A percentile compares a stretch with the other conserved stretches of the same genome.
Conservation (phyloP, 2,888 invertebrate genomes). For the Lottia scabra region DNA sequence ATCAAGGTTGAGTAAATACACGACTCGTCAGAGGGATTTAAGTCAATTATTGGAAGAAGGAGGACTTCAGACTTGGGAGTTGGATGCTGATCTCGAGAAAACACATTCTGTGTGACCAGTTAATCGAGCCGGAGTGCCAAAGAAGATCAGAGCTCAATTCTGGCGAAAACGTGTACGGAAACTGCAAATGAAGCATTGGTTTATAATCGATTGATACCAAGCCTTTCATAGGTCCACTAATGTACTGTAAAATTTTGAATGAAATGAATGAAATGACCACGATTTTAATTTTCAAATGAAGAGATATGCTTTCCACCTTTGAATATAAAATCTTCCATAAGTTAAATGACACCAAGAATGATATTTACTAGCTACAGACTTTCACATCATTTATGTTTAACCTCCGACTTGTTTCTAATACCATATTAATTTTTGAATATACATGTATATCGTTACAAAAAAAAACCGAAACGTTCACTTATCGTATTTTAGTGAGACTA, state of each 20-base stretch:
- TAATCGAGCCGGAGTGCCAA: not conserved
- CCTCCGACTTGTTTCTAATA: no score
- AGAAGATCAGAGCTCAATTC: not conserved
- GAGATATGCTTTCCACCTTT: no score
- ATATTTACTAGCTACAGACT: no score
- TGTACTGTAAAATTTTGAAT: not conserved
- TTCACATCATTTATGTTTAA: no score
- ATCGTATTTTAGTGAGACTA: no score
- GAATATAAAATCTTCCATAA: no score
- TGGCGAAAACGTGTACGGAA: not conserved
- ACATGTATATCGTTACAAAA: no score
- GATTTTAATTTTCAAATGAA: no score
- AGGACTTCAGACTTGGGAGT: not conserved
- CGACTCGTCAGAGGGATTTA: not conserved
- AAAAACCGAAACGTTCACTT: no score
- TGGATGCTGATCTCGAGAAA: not conserved
- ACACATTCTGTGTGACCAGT: not conserved
- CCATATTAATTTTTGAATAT: no score
- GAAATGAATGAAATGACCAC: no score
- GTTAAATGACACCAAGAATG: no score
- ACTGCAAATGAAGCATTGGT: not conserved
- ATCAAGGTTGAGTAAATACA: not conserved
- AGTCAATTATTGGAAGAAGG: not conserved
- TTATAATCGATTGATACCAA: not conserved
- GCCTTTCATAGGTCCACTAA: not conserved